Percentiles rank a stretch among this genome's conserved stretches.
These are phyloP conservation scores for Lithophane ornitopus DNA, from an alignment of 2,888 invertebrate species.

Conservation along the genomic window DNA sequence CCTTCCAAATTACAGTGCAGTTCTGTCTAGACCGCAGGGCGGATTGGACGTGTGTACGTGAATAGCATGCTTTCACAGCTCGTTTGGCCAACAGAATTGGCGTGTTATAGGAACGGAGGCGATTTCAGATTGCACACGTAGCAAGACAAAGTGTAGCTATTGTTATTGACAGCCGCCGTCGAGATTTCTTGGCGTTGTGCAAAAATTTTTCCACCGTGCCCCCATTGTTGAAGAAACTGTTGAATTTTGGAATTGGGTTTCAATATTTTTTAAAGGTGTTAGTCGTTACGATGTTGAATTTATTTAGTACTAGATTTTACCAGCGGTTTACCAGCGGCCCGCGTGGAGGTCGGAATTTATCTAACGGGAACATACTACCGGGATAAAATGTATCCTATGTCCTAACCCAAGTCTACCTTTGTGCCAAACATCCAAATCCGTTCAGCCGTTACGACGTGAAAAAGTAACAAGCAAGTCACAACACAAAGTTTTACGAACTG, in stretches of 20 bases:
- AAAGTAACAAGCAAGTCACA: background rate
- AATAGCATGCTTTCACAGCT: slow-evolving; percentile 77
- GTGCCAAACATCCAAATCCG: background rate
- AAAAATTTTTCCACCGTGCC: slow-evolving; percentile 20
- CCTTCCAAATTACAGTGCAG: slow-evolving; percentile 67
- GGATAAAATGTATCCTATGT: background rate
- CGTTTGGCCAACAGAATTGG: slow-evolving; percentile 79
- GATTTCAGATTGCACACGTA: slow-evolving; percentile 81
- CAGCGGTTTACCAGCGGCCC: background rate
- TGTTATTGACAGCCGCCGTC: slow-evolving; percentile 72
- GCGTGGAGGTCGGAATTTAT: background rate
- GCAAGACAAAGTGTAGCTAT: slow-evolving; percentile 77
- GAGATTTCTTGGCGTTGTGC: slow-evolving; percentile 70
- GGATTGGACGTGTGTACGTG: slow-evolving; percentile 79
- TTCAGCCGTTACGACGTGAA: background rate
- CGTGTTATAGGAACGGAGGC: slow-evolving; percentile 75
- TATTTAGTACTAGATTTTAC: background rate
- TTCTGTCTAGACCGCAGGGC: slow-evolving; percentile 67
- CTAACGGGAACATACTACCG: background rate
- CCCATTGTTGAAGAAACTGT: slow-evolving; percentile 17
- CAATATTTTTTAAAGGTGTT: background rate
- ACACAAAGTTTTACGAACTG: too few species aligned
- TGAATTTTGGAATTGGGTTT: background rate
- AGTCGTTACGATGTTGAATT: background rate
- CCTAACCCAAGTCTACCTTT: background rate